These are phyloP conservation scores for Nixonia krombeini DNA, from an alignment of 1,140 invertebrate genomes.

Conservation along the genomic window DNA sequence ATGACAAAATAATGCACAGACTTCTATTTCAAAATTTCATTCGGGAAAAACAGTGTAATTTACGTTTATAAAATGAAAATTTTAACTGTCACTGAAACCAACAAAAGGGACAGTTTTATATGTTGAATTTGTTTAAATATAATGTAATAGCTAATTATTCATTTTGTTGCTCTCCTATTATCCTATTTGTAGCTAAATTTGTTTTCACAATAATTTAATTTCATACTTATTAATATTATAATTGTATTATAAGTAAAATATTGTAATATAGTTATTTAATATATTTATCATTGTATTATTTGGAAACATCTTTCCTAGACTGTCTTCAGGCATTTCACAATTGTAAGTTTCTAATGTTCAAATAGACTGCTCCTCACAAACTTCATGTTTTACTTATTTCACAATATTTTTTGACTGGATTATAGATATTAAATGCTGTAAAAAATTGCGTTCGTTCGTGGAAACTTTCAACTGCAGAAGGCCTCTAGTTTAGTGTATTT, in stretches of 20 bases:
- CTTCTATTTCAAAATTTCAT: background rate
- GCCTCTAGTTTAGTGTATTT: background rate
- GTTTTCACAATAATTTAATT: slow-evolving; percentile 70
- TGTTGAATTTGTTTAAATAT: slow-evolving; percentile 62
- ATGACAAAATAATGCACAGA: slow-evolving; percentile 8
- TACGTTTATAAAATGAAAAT: slow-evolving; percentile 25
- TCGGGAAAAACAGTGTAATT: slow-evolving; percentile 3
- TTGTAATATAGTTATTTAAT: slow-evolving; percentile 59
- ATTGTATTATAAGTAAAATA: slow-evolving; percentile 67
- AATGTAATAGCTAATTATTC: slow-evolving; percentile 66
- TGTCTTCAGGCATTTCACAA: slow-evolving; percentile 32
- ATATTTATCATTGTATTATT: slow-evolving; percentile 57
- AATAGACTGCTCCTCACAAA: slow-evolving; percentile 32
- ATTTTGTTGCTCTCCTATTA: slow-evolving; percentile 71
- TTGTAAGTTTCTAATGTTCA: slow-evolving; percentile 26
- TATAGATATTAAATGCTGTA: too few relatives aligned
- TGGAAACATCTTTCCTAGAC: slow-evolving; percentile 52
- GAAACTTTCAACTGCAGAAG: slow-evolving; percentile 7
- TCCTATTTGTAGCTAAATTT: slow-evolving; percentile 70
- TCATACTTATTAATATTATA: slow-evolving; percentile 54
- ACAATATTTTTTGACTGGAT: too few relatives aligned
- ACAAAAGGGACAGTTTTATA: slow-evolving; percentile 63
- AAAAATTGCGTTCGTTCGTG: too few relatives aligned
- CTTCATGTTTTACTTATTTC: too few relatives aligned
- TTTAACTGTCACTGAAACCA: slow-evolving; percentile 53